Base-by-base conservation (phyloP, 1,140 invertebrate genomes). In the Drosophila nebulosa region DNA sequence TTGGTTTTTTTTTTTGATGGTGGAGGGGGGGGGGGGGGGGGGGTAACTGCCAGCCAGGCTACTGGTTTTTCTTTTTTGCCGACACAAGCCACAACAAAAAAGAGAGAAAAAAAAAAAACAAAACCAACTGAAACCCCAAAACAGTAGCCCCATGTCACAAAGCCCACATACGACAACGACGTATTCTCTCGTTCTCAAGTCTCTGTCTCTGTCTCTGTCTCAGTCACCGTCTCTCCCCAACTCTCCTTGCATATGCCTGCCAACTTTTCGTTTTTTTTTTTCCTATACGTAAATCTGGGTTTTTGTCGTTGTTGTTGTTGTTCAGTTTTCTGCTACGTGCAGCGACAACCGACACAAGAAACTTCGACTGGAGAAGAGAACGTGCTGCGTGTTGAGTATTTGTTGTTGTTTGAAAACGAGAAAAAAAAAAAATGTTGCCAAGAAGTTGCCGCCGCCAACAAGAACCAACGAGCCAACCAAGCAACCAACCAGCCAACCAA, bases 381-480 rank as follows among this genome's bases (percentile, higher is more conserved):
- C 81, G 83, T 86, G 81, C 80, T 85, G 80, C 73, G 73, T 85
- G 80, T 66, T 65, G 81, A 80, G 81, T 81, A 80, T 86, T 86
- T 85, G 78, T 75, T 85, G 78, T 75, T 80, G 67, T 67, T 73
- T 74, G 56, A 56, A 78, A 52, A 60, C 62, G 66, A 39, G 21
- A 59, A 52, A 53, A 12, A 36, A 36, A 52, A 58, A 70, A 74
- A 78, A 74, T 67, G 67, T 85, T 78, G 72, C 67, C 81, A 85
- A 86, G 81, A 85, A 85, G 69, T 86, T 86, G 80, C 78, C 78
- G 78, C 76, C 30, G 30, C 24, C 24, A 4, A 12, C 30, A 12
- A 32, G 9, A 32, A 24, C 24, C 2, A 24, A 32, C 30, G 30
- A 32, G 12, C 30, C 9, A 32, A 32, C n/a, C n/a, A n/a, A n/a